Percentiles rank a stretch among this genome's conserved stretches.
These are phyloP conservation scores for Myopa testacea DNA, from an alignment of 2,888 invertebrate genomes.

Conservation along the genomic window DNA sequence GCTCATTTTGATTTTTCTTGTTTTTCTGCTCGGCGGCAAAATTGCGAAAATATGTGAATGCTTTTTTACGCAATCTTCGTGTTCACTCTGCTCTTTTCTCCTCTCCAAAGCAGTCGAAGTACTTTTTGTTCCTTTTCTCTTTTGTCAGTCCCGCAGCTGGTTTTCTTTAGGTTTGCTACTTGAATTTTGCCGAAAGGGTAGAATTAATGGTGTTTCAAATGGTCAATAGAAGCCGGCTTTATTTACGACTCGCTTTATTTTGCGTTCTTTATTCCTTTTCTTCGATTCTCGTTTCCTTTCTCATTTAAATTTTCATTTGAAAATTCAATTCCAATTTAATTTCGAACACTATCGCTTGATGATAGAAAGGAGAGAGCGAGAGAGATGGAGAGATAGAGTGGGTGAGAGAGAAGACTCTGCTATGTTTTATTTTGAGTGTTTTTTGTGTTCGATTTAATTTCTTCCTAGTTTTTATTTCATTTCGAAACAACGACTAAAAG, in stretches of 20 bases:
- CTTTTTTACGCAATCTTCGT: neutral
- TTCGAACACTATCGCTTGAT: too few relatives aligned
- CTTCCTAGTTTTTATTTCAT: too few relatives aligned
- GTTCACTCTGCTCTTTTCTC: neutral
- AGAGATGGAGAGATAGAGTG: too few relatives aligned
- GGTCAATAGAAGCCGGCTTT: slow-evolving; percentile 60
- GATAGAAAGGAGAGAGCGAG: too few relatives aligned
- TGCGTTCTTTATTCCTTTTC: slow-evolving; percentile 30
- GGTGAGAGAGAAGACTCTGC: too few relatives aligned
- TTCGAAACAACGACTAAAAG: too few relatives aligned
- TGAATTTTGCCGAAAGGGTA: slow-evolving; percentile 48
- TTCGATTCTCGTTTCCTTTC: neutral
- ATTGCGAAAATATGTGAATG: slow-evolving; percentile 2
- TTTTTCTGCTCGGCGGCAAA: slow-evolving; percentile 56
- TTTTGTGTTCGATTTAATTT: too few relatives aligned
- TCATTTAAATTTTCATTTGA: neutral
- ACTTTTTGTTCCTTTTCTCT: neutral
- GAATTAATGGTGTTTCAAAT: slow-evolving; percentile 65
- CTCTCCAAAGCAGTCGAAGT: neutral
- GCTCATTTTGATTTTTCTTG: slow-evolving; percentile 27
- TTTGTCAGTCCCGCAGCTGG: neutral
- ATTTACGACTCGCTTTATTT: slow-evolving; percentile 42
- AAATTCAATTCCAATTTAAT: slow-evolving; percentile 10
- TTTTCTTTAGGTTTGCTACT: neutral
- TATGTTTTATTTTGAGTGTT: too few relatives aligned